Base-by-base conservation (phyloP, 2,888 invertebrate species). In the Drosophila tanythrix region DNA sequence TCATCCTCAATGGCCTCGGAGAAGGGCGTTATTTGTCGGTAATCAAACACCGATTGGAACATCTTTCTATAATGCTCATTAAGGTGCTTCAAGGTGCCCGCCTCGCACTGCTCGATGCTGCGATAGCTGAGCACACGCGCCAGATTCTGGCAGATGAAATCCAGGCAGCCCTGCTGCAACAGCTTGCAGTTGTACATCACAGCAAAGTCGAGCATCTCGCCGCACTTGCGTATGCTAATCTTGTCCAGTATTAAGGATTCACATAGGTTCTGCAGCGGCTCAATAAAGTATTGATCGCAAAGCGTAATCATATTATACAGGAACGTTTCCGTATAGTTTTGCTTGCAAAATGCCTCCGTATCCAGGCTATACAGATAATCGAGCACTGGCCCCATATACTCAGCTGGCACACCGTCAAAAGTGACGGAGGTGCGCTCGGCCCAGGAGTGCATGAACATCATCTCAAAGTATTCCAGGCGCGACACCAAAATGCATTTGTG, bases 401-500 rank as follows among this genome's bases (percentile, higher is more conserved):
- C 93, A 6, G 84, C 63, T 4, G 93, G 91, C 25, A 93, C 88
- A 3, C 92, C 91, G 11, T 83, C 83, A 48, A 93, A 73, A 73
- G 90, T 91, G 2, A 93, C 91, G 0, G 81, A 82, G 6, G 84
- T 82, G 3, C 84, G 89, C 73, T 93, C 92, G 2, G 91, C 88
- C 97, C 97, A 98, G 51, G 96, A 95, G 84, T 95, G 95, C 88
- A 95, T 95, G 83, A 98, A 96, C 96, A 98, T 97, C 84, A 96
- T 96, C 72, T 95, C 95, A 91, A 98, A 98, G 92, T 98, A 98
- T 77, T 98, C 97, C n/a, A 97, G 93, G 38, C 97, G 93, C 0
- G 97, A 96, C 0, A 96, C 95, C 25, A 98, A 93, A n/a, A 98
- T 93, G 90, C 97, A 98, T 89, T 96, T 96, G 91, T 98, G 98